Percentiles rank a stretch among this genome's conserved stretches.
These are phyloP conservation scores for Ibycter americanus DNA, from an alignment of 2,797 vertebrate genomes.

Conservation along the genomic window DNA sequence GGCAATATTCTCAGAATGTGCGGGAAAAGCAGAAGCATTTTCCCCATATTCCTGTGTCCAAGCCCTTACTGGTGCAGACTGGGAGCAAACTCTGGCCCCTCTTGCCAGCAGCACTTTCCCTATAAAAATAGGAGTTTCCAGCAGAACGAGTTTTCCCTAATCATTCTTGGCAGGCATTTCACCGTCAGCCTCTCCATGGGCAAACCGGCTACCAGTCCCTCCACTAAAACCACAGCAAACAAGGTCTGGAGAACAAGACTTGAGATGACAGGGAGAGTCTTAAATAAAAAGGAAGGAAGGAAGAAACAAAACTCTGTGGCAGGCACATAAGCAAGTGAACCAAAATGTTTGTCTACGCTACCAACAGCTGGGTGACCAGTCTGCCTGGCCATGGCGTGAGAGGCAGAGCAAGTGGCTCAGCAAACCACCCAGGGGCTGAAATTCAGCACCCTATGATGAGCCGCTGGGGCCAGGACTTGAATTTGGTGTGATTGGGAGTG, in stretches of 20 bases:
- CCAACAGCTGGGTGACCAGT: neutral
- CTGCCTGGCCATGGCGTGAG: fast-evolving
- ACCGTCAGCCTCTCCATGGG: neutral
- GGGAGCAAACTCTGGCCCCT: neutral
- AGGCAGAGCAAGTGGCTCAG: neutral
- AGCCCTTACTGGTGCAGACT: neutral
- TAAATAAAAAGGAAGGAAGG: neutral
- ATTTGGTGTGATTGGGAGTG: neutral
- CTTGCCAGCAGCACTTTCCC: neutral
- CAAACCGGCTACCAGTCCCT: neutral
- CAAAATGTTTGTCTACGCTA: neutral
- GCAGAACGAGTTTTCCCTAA: neutral
- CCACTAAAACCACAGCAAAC: neutral
- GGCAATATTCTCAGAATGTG: neutral
- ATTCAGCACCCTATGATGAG: neutral
- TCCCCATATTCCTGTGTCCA: neutral
- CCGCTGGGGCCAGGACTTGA: neutral
- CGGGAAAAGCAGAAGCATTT: neutral
- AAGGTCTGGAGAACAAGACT: neutral
- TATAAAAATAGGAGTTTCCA: slow-evolving; percentile 14
- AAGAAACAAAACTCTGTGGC: neutral
- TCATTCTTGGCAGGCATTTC: neutral
- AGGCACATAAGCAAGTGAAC: neutral
- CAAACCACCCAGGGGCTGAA: neutral
- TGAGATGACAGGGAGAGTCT: neutral